Percentiles rank a stretch among this genome's conserved stretches.
Evolutionary conservation across 1,140 invertebrate genomes (phyloP).

Genomic region (Acromyrmex echinatior): DNA sequence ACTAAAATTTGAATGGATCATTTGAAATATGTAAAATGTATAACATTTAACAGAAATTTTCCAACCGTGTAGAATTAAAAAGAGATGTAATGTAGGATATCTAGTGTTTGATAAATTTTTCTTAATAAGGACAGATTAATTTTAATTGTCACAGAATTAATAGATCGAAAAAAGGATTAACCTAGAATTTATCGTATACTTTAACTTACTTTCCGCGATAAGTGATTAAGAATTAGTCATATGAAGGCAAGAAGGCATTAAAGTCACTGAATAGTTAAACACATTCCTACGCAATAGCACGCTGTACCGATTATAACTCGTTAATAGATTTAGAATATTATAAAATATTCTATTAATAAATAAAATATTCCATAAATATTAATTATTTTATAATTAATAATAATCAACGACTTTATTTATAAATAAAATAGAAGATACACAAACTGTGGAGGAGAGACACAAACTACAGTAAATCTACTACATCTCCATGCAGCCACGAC

Average conservation of each 20-base stretch:
- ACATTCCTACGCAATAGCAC: background rate
- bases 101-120: background rate
- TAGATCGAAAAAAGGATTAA: slow-evolving; percentile 12
- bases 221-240: slow-evolving; percentile 11
- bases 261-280: slow-evolving; percentile 30
- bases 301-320: background rate
- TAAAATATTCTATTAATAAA: background rate
- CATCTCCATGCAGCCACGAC: background rate
- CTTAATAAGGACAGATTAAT: background rate
- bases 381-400: background rate
- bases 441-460: too few relatives aligned
- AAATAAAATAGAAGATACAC: background rate
- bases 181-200: background rate
- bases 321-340: background rate
- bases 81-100: background rate
- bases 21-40: too few relatives aligned
- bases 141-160: background rate
- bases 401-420: background rate
- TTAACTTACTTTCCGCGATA: slow-evolving; percentile 19
- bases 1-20: too few relatives aligned
- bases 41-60: too few relatives aligned
- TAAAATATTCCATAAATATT: background rate
- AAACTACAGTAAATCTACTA: slow-evolving; percentile 2
- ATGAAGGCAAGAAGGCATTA: slow-evolving; percentile 17
- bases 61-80: too few relatives aligned